Percentiles rank a stretch among this genome's conserved stretches.
Evolutionary conservation across 1,140 invertebrate genomes (phyloP).

Genomic region (Archivesica marissinica): DNA sequence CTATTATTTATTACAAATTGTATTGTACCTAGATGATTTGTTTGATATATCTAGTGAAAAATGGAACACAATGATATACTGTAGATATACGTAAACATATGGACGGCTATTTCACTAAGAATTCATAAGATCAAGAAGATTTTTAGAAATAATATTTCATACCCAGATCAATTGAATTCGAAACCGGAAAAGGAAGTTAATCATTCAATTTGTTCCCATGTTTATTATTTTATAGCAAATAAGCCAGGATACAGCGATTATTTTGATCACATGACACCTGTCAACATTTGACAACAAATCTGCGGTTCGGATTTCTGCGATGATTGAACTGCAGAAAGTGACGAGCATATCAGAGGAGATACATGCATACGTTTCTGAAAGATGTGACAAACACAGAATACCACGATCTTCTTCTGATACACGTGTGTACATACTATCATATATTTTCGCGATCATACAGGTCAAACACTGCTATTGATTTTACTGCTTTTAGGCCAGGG

Average conservation of each 20-base stretch:
- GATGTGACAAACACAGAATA: slow-evolving; percentile 49
- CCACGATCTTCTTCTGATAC: slow-evolving; percentile 39
- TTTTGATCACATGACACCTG: slow-evolving; percentile 25
- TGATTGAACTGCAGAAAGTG: slow-evolving; percentile 69
- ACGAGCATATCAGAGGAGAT: slow-evolving; percentile 46
- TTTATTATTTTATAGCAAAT: background rate
- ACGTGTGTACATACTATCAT: slow-evolving; percentile 5
- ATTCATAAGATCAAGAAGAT: background rate
- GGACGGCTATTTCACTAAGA: too few relatives aligned
- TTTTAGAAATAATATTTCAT: background rate
- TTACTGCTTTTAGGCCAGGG: too few relatives aligned
- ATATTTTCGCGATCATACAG: too few relatives aligned
- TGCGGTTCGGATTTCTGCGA: too few relatives aligned
- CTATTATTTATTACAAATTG: too few relatives aligned
- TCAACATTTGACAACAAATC: background rate
- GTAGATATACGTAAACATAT: too few relatives aligned
- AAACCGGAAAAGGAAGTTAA: background rate
- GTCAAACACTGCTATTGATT: too few relatives aligned
- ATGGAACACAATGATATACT: too few relatives aligned
- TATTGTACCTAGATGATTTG: too few relatives aligned
- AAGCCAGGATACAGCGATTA: background rate
- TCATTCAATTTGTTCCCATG: background rate
- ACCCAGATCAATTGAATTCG: background rate
- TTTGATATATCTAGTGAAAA: too few relatives aligned
- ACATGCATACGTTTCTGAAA: slow-evolving; percentile 49